phyloP scores from a whole-genome alignment of 1,140 invertebrate species.

The Hypothenemus hampei region DNA sequence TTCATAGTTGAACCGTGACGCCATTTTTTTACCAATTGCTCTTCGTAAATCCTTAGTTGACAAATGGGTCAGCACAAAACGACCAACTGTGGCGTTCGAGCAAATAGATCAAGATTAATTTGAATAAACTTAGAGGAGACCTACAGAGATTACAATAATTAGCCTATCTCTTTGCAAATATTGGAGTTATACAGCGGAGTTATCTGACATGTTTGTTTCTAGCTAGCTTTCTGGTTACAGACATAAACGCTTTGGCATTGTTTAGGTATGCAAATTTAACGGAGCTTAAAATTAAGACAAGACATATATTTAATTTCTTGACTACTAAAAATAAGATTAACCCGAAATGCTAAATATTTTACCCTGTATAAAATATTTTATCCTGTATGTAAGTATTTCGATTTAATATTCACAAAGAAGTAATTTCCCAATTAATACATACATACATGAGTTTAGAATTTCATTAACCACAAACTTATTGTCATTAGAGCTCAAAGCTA shows the following conservation, averaged over 20 bases:
- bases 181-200: constrained; percentile 16
- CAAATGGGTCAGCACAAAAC: no score
- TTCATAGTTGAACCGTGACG: no score
- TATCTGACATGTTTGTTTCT: constrained; percentile 23
- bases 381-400: no score
- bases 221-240: constrained; percentile 14
- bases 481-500: not conserved
- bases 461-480: no score
- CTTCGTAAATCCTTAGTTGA: no score
- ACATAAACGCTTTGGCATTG: constrained; percentile 20
- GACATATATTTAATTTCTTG: constrained; percentile 9
- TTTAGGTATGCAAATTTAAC: constrained; percentile 21
- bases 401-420: no score
- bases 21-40: no score
- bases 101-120: constrained; percentile 17
- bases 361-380: no score
- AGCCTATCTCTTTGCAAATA: constrained; percentile 25
- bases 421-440: no score
- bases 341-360: constrained; percentile 1
- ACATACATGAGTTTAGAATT: no score
- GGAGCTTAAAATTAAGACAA: constrained; percentile 11
- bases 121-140: constrained; percentile 15
- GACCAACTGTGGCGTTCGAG: constrained; percentile 13
- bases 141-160: constrained; percentile 23
- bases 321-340: constrained; percentile 1